Percentiles rank a stretch among this genome's conserved stretches.
Conservation (phyloP, 2,888 invertebrate genomes). For the Smittia sp. region DNA sequence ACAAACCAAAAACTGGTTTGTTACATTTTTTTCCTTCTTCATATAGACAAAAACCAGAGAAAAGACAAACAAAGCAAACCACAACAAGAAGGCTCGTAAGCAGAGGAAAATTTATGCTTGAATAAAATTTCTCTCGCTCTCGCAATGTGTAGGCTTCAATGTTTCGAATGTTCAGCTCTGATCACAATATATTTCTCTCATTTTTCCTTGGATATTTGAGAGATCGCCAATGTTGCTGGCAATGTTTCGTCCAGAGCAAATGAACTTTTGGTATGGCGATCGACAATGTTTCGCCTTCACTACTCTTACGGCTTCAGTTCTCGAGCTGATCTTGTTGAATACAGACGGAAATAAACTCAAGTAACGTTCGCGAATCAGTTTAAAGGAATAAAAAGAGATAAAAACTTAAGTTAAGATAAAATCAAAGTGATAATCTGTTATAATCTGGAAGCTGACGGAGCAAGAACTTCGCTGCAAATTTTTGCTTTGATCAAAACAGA, state of each 20-base stretch:
- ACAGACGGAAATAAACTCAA: slow-evolving; percentile 31
- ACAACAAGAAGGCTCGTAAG: slow-evolving; percentile 31
- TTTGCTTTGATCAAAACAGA: neutral
- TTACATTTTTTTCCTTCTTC: slow-evolving; percentile 5
- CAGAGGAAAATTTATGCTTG: neutral
- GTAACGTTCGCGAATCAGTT: slow-evolving; percentile 4
- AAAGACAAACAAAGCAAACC: slow-evolving; percentile 24
- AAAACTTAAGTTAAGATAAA: slow-evolving; percentile 32
- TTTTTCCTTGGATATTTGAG: too few relatives aligned
- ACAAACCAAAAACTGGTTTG: slow-evolving; percentile 15
- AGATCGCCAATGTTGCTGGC: neutral
- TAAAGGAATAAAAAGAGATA: neutral
- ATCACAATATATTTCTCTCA: neutral
- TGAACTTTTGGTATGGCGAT: neutral
- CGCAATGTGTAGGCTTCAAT: neutral
- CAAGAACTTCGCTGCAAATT: slow-evolving; percentile 28
- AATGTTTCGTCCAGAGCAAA: neutral
- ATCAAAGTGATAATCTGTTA: slow-evolving; percentile 37
- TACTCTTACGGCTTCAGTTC: slow-evolving; percentile 8
- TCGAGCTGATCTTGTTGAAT: slow-evolving; percentile 40
- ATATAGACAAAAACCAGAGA: slow-evolving; percentile 3
- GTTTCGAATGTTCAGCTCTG: neutral
- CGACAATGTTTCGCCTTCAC: neutral
- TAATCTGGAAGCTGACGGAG: slow-evolving; percentile 27
- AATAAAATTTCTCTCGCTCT: neutral